Evolutionary conservation across 2,113 vertebrate species (phyloP).

Genomic region (Chionodraco myersi): DNA sequence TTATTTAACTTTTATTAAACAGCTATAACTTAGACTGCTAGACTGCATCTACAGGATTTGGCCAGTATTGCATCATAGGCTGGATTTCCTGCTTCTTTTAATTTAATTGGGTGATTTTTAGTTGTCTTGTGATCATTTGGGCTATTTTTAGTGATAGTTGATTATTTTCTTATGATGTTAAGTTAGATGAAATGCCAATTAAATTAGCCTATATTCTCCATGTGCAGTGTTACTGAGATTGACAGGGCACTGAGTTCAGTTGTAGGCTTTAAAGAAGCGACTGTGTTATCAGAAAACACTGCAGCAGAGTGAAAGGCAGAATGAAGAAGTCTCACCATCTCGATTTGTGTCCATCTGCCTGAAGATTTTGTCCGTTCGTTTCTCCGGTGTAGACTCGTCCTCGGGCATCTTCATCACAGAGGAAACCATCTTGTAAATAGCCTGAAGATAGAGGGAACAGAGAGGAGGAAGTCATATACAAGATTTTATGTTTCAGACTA

Average conservation of each 20-base stretch:
- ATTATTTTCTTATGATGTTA: not conserved
- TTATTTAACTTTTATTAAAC: not conserved
- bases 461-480: not conserved
- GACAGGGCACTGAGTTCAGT: not conserved
- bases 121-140: not conserved
- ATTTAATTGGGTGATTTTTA: not conserved
- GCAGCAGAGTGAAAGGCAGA: not conserved
- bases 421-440: conserved; percentile 99
- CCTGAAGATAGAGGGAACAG: conserved; percentile 80
- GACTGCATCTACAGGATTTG: not conserved
- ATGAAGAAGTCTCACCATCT: conserved; percentile 87
- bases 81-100: not conserved
- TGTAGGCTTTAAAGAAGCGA: not conserved
- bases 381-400: conserved; percentile 98
- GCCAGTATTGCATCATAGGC: not conserved
- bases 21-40: not conserved
- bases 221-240: not conserved
- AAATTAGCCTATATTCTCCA: too few relatives aligned
- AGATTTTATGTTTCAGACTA: not conserved
- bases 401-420: conserved; percentile 99
- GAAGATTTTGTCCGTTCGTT: conserved; percentile 99
- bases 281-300: not conserved
- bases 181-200: not conserved
- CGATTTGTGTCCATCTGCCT: conserved; percentile 99
- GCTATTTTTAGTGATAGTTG: not conserved